Evolutionary conservation across 2,113 vertebrate species (phyloP).

Genomic region (Sisor rabdophorus): DNA sequence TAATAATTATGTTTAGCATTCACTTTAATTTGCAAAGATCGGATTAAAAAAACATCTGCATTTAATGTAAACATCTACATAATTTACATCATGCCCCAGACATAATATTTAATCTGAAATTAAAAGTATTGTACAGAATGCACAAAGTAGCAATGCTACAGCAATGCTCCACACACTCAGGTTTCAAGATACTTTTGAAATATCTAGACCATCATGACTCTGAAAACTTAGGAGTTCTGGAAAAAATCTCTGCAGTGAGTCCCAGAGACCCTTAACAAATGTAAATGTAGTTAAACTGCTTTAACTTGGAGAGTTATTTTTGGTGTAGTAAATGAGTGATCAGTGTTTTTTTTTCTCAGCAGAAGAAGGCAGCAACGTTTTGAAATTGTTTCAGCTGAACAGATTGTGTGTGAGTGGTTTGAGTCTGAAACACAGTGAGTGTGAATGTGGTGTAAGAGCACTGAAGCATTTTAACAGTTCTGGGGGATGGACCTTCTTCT

Average conservation of each 20-base stretch:
- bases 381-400: conserved; percentile 14
- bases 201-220: no score
- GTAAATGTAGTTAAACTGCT: not conserved
- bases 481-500: conserved; percentile 9
- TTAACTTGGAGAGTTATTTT: not conserved
- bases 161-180: not conserved
- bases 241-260: not conserved
- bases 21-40: no score
- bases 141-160: not conserved
- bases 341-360: not conserved
- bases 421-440: conserved; percentile 18
- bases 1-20: no score
- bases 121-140: not conserved
- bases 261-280: not conserved
- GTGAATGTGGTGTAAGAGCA: conserved; percentile 10
- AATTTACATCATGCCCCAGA: not conserved
- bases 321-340: not conserved
- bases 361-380: not conserved
- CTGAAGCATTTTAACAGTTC: conserved; percentile 17
- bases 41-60: not conserved
- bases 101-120: not conserved
- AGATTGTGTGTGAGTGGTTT: conserved; percentile 46
- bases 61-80: not conserved
- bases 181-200: not conserved
- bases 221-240: not conserved